phyloP scores from a whole-genome alignment of 1,140 invertebrate species.

The Heterodera carotae region DNA sequence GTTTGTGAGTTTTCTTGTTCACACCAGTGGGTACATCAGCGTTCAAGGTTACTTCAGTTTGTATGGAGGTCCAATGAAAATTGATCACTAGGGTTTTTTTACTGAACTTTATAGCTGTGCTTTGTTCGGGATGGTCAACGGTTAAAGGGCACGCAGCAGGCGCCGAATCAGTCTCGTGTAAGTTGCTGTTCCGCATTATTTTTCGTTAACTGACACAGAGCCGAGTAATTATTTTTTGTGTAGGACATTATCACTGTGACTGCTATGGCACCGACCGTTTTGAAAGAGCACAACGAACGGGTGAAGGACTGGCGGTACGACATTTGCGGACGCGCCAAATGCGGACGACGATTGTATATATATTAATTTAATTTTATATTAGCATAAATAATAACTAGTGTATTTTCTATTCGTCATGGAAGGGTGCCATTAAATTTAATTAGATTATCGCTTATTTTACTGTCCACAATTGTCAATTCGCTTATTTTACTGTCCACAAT shows the following conservation, averaged over 20 bases:
- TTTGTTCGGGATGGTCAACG: slow-evolving; percentile 7
- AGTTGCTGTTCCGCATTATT: neutral
- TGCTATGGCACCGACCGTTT: slow-evolving; percentile 10
- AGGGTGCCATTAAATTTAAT: no score
- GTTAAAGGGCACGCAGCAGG: neutral
- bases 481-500: no score
- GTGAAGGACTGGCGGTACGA: no score
- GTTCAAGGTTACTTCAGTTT: neutral
- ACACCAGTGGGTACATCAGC: neutral
- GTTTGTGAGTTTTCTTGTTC: neutral
- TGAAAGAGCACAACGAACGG: slow-evolving; percentile 1
- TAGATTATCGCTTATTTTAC: no score
- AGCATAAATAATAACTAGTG: no score
- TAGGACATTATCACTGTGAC: slow-evolving; percentile 16
- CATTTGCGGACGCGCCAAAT: no score
- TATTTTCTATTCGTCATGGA: no score
- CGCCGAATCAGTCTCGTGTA: neutral
- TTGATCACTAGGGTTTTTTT: no score
- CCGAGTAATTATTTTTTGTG: neutral
- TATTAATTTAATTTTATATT: no score
- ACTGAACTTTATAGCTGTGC: neutral
- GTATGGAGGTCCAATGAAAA: neutral
- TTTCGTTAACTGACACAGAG: no score
- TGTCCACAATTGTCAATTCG: no score
- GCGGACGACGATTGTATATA: no score